Conservation (phyloP, 2,797 vertebrate genomes). For the Diceros bicornis region DNA sequence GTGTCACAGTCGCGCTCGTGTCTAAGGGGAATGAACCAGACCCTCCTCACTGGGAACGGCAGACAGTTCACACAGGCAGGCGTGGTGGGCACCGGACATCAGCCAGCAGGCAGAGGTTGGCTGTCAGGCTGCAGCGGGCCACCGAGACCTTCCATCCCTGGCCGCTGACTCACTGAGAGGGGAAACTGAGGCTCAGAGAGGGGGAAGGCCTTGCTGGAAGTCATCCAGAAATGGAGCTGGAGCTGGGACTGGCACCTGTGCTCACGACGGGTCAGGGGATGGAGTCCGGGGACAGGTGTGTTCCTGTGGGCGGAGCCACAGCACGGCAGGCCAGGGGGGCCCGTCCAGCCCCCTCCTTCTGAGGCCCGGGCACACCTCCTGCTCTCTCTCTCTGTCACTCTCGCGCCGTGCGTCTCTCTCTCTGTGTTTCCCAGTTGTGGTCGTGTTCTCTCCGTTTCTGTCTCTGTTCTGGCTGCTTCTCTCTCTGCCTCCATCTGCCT, state of each 20-base stretch:
- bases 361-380: accelerated
- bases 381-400: accelerated
- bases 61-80: accelerated
- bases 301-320: background rate
- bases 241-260: background rate
- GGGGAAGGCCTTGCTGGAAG: background rate
- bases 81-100: background rate
- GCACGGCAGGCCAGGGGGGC: background rate
- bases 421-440: background rate
- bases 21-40: background rate
- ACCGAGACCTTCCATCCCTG: background rate
- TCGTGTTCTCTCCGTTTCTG: background rate
- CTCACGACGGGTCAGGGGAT: background rate
- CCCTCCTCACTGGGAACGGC: background rate
- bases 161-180: background rate
- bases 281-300: background rate
- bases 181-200: background rate
- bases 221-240: background rate
- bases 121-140: too few relatives aligned
- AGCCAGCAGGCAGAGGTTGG: background rate
- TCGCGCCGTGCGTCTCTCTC: accelerated
- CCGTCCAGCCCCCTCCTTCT: accelerated
- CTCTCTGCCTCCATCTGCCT: background rate
- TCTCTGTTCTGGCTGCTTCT: background rate
- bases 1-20: too few relatives aligned